Conservation (phyloP, 2,113 vertebrate genomes). For the Malurus elegans region DNA sequence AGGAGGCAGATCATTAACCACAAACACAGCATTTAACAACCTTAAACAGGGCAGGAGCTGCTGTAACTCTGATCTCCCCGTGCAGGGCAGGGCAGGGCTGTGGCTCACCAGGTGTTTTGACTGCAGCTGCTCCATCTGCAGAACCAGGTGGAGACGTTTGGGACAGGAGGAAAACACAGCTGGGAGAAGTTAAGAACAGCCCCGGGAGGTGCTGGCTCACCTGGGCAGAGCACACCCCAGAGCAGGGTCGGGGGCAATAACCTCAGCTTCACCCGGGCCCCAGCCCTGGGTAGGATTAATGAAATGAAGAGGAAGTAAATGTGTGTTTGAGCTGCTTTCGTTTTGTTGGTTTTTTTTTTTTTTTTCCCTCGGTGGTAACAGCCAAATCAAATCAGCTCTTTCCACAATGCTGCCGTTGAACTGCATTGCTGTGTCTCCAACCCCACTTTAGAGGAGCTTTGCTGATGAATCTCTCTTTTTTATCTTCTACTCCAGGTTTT, state of each 20-base stretch:
- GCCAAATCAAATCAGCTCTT: not conserved
- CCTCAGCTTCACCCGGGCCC: not conserved
- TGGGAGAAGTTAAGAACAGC: conserved; percentile 58
- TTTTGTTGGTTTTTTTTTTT: not conserved
- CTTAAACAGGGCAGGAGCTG: not conserved
- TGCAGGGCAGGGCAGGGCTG: not conserved
- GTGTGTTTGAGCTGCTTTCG: not conserved
- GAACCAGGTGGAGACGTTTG: conserved; percentile 53
- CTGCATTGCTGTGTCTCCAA: not conserved
- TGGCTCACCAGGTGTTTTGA: conserved; percentile 57
- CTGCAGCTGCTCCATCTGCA: conserved; percentile 69
- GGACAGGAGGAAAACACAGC: conserved; percentile 64
- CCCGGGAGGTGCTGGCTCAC: conserved; percentile 28
- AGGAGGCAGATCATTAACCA: not conserved
- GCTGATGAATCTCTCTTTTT: not conserved
- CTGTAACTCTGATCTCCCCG: not conserved
- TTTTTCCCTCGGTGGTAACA: not conserved
- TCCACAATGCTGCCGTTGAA: not conserved
- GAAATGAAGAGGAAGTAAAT: not conserved
- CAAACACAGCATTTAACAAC: not conserved
- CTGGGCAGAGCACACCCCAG: not conserved
- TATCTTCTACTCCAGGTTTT: not conserved
- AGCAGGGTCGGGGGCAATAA: not conserved
- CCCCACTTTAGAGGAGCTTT: not conserved
- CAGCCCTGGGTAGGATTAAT: not conserved